Conservation (phyloP, 1,140 invertebrate genomes). For the Papilio dardanus region DNA sequence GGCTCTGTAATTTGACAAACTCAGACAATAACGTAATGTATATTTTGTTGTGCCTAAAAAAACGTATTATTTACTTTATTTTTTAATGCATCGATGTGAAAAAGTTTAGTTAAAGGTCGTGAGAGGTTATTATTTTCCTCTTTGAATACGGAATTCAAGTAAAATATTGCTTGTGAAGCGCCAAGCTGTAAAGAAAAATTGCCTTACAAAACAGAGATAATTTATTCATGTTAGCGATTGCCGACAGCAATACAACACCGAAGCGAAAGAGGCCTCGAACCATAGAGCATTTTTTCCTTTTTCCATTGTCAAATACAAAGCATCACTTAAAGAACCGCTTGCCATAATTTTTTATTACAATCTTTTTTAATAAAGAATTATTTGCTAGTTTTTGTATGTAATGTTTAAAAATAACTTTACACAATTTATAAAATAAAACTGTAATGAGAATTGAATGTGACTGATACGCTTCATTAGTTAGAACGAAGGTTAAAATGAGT, state of each 20-base stretch:
- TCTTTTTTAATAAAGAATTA: not conserved
- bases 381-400: not conserved
- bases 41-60: not conserved
- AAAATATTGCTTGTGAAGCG: constrained; percentile 8
- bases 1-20: too few species aligned
- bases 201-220: constrained; percentile 25
- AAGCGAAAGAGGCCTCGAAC: constrained; percentile 18
- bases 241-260: constrained; percentile 16
- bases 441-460: not conserved
- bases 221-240: constrained; percentile 27
- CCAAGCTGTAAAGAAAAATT: constrained; percentile 20
- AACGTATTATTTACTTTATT: too few species aligned
- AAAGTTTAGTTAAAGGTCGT: not conserved
- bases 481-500: not conserved
- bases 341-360: not conserved
- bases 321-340: not conserved
- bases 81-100: not conserved
- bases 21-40: too few species aligned
- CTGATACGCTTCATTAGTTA: not conserved
- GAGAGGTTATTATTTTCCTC: constrained; percentile 8
- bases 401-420: not conserved
- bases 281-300: constrained; percentile 4
- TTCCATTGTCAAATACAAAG: constrained; percentile 11
- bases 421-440: not conserved
- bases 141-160: not conserved